Evolutionary conservation across 2,113 vertebrate genomes (phyloP).

Genomic region (Calonectris borealis): DNA sequence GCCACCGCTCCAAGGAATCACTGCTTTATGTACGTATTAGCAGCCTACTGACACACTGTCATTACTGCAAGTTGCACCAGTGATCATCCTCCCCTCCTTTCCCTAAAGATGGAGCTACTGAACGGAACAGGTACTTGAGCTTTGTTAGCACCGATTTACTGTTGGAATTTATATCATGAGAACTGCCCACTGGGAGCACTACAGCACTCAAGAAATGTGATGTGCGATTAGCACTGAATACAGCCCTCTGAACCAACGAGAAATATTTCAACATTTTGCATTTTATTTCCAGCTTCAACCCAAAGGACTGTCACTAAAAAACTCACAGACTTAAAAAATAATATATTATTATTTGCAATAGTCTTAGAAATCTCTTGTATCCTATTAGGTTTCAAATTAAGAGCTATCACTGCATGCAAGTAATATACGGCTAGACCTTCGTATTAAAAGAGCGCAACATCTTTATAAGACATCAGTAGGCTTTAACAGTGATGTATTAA

Average conservation of each 20-base stretch:
- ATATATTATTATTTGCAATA: constrained; percentile 26
- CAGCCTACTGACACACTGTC: constrained; percentile 5
- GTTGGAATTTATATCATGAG: not conserved
- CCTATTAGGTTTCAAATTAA: constrained; percentile 29
- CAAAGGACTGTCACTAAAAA: constrained; percentile 25
- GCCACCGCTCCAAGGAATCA: not conserved
- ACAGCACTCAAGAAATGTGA: not conserved
- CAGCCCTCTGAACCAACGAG: not conserved
- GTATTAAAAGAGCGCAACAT: not conserved
- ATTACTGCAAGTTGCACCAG: not conserved
- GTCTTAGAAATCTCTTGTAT: not conserved
- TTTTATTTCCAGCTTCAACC: constrained; percentile 23
- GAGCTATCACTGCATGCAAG: not conserved
- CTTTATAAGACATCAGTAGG: constrained; percentile 8
- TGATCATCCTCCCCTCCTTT: not conserved
- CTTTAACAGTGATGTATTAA: not conserved
- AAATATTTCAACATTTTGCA: not conserved
- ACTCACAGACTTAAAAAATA: not conserved
- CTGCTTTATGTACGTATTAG: not conserved
- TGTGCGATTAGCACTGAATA: not conserved
- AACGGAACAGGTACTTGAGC: constrained; percentile 14
- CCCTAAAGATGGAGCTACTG: constrained; percentile 21
- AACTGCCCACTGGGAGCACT: constrained; percentile 30
- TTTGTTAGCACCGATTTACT: constrained; percentile 37
- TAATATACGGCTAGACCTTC: not conserved